Base-by-base conservation (phyloP, 2,113 vertebrate species). In the Mormyrus iriodes region DNA sequence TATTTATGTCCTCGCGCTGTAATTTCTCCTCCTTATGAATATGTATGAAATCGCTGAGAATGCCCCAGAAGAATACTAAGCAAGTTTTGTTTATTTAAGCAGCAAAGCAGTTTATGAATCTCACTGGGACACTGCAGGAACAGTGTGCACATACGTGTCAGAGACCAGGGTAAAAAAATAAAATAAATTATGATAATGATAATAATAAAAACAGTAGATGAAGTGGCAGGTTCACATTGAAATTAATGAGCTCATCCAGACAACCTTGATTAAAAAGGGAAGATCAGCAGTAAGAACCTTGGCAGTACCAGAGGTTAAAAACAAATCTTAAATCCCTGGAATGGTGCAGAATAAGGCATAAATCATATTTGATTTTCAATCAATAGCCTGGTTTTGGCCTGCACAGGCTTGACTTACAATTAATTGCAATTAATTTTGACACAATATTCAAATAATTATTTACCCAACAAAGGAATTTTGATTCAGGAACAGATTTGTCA, bases 291-390 rank as follows among this genome's bases (percentile, higher is more conserved):
- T 8, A 35, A 86, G 15, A 39, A 31, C 44, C 19, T 27, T 51
- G 35, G 35, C 73, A 79, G 35, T 2, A 19, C 35, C 35, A 17
- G 35, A 79, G 73, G 73, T 79, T 79, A 79, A 39, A 48, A 48
- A 84, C 44, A 12, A 84, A 10, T n/a, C 61, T n/a, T 46, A 84
- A 84, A 84, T 84, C 82, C 42, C 39, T 0, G 39, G 44, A 84
- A 42, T 84, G 82, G 39, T 79, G 73, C 73, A 84, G 82, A 84
- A 84, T 84, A 84, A 84, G 42, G 82, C 8, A 84, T 84, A 84
- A 46, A 46, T 84, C 86, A 65, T 35, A 12, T 46, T 39, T 19
- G 39, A 42, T 44, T 61, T 39, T 61, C 31, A 58, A n/a, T 87
- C 35, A 46, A 35, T 24, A 44, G 9, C 7, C 15, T 39, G 12